These are phyloP conservation scores for Burhinus oedicnemus DNA, from an alignment of 2,113 vertebrate species.

Conservation along the genomic window DNA sequence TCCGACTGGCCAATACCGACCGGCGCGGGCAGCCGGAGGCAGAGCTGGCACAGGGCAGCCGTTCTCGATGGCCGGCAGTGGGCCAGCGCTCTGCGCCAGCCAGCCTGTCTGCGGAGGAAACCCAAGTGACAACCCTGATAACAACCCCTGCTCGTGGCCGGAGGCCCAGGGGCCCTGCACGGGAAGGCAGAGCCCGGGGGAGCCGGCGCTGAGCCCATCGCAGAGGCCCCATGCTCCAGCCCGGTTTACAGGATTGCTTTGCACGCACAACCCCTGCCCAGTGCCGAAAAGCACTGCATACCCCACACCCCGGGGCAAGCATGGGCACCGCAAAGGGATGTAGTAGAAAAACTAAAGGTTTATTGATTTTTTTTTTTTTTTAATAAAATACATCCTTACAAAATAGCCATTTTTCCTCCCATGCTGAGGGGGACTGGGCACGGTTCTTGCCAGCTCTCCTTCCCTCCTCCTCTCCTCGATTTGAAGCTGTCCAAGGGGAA, in stretches of 20 bases:
- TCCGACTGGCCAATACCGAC: not conserved
- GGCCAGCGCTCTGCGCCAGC: not conserved
- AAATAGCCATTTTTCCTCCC: not conserved
- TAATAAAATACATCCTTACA: conserved; percentile 58
- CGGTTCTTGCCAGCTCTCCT: not conserved
- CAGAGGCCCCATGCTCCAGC: not conserved
- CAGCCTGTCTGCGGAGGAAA: conserved; percentile 17
- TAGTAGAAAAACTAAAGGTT: conserved; percentile 70
- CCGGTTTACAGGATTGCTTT: not conserved
- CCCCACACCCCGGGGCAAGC: fast-evolving
- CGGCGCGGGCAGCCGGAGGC: fast-evolving
- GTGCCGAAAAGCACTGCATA: not conserved
- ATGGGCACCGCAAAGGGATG: not conserved
- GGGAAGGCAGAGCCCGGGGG: not conserved
- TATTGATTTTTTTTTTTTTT: conserved; percentile 11
- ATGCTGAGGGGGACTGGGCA: not conserved
- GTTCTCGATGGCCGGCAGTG: fast-evolving
- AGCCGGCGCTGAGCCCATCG: not conserved
- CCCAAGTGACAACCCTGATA: conserved; percentile 19
- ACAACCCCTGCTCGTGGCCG: not conserved
- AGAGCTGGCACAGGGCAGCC: not conserved
- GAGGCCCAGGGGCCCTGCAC: not conserved
- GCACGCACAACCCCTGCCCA: too few relatives aligned
- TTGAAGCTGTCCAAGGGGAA: not conserved
- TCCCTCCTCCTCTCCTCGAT: not conserved